Evolutionary conservation across 2,888 invertebrate genomes (phyloP), one percentile per base, ranked within the genome.

Genomic region (Linhomoeus sp.): DNA sequence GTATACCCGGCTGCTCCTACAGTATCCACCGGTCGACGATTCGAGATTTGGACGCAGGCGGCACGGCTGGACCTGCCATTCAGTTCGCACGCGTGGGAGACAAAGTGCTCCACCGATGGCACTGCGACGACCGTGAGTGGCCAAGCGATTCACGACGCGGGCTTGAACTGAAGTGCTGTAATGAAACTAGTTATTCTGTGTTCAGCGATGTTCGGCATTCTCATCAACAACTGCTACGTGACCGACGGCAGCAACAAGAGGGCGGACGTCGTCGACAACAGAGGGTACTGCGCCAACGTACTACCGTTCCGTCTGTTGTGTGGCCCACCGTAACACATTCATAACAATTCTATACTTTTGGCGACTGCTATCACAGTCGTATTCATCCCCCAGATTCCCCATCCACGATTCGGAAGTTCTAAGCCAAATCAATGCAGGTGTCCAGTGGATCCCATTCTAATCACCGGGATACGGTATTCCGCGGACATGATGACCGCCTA

Each of bases 151-250:
- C n/a, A n/a, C n/a, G n/a, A n/a, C n/a, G n/a, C n/a, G n/a, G n/a
- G n/a, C 12, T 40, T 22, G 12, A n/a, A 14, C n/a, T 40, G 19
- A n/a, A 14, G n/a, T 40, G 9, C 17, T 24, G 15, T 17, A 41
- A 41, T 15, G 19, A 14, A 40, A 14, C 23, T n/a, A 40, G 17
- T n/a, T 39, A 9, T 15, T n/a, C 17, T 39, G 9, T n/a, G 9
- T 26, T 7, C 26, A 62, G 63, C 59, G 50, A 63, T 63, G 63
- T 63, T 56, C 53, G 63, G 63, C n/a, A 54, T 63, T 2, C 53
- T 64, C 23, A 55, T 63, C 50, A 61, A 60, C 48, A 63, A 60
- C 49, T 63, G 63, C 50, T 64, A 63, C 47, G 63, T 63, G 24
- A 64, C 63, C 2, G 63, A 63, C 47, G 63, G 63, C 23, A 59